These are phyloP conservation scores for Psittacara wagleri DNA, from an alignment of 2,113 vertebrate species.

Conservation along the genomic window DNA sequence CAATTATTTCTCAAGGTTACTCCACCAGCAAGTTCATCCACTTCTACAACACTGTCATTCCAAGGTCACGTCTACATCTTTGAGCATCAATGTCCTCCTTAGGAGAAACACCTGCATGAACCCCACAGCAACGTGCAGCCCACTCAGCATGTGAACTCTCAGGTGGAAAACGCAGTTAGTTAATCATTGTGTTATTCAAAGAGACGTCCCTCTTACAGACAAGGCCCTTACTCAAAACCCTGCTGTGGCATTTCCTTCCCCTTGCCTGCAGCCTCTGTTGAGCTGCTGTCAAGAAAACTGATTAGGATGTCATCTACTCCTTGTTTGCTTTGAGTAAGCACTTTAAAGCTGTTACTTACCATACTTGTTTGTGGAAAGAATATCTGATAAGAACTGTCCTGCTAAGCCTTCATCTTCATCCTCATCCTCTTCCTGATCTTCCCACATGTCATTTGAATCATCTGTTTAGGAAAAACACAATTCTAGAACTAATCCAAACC, in stretches of 20 bases:
- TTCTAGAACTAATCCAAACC: not conserved
- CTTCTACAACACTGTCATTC: not conserved
- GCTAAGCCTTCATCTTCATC: constrained; percentile 90
- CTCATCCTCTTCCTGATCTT: constrained; percentile 87
- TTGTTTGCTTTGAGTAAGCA: not conserved
- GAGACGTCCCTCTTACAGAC: not conserved
- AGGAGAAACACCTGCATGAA: not conserved
- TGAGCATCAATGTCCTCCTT: not conserved
- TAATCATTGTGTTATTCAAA: not conserved
- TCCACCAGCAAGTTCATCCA: not conserved
- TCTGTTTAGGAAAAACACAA: constrained; percentile 56
- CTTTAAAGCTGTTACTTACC: constrained; percentile 74
- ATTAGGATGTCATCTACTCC: not conserved
- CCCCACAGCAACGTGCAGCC: not conserved
- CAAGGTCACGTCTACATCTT: not conserved
- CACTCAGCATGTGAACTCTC: not conserved
- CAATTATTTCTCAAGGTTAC: not conserved
- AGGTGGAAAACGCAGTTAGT: not conserved
- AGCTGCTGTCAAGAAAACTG: not conserved
- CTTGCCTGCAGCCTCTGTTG: not conserved
- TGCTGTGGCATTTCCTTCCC: not conserved
- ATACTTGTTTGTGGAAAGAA: constrained; percentile 94
- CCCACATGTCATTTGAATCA: constrained; percentile 95
- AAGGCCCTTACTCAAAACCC: not conserved
- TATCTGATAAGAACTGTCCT: constrained; percentile 94